Evolutionary conservation across 2,113 vertebrate genomes (phyloP).

Genomic region (Clinocottus analis): DNA sequence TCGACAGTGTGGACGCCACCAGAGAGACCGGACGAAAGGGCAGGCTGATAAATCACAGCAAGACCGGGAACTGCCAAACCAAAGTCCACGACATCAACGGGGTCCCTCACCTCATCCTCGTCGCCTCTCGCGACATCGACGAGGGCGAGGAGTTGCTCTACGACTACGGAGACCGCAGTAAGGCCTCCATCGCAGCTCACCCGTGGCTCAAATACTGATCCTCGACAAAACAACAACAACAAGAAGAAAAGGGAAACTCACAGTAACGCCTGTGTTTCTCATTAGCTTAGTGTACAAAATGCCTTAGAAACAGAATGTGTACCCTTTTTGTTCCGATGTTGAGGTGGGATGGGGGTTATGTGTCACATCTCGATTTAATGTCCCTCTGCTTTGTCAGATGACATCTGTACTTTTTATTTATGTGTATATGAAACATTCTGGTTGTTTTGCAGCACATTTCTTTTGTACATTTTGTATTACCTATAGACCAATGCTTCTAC

Average conservation of each 20-base stretch:
- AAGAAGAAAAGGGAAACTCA: conserved; percentile 57
- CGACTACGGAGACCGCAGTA: conserved; percentile 96
- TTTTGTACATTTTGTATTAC: conserved; percentile 86
- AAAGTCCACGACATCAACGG: conserved; percentile 94
- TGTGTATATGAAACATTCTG: conserved; percentile 72
- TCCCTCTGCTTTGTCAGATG: conserved; percentile 78
- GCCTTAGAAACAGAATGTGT: conserved; percentile 82
- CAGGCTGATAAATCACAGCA: conserved; percentile 96
- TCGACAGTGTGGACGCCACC: conserved; percentile 92
- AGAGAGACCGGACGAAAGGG: conserved; percentile 91
- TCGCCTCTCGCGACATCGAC: conserved; percentile 93
- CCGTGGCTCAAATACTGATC: conserved; percentile 95
- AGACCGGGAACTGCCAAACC: conserved; percentile 96
- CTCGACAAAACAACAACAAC: fast-evolving
- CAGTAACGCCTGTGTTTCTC: conserved; percentile 59
- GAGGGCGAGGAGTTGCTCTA: conserved; percentile 96
- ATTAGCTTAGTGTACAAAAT: conserved; percentile 72
- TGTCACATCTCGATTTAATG: conserved; percentile 54
- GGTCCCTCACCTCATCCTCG: conserved; percentile 95
- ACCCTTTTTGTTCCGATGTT: conserved; percentile 18
- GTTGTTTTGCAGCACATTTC: conserved; percentile 79
- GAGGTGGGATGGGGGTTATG: background rate
- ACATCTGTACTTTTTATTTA: conserved; percentile 86
- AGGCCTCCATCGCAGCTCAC: conserved; percentile 92
- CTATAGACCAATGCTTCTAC: conserved; percentile 82